phyloP scores from a whole-genome alignment of 2,888 invertebrate genomes.

The Leuctra nigra region DNA sequence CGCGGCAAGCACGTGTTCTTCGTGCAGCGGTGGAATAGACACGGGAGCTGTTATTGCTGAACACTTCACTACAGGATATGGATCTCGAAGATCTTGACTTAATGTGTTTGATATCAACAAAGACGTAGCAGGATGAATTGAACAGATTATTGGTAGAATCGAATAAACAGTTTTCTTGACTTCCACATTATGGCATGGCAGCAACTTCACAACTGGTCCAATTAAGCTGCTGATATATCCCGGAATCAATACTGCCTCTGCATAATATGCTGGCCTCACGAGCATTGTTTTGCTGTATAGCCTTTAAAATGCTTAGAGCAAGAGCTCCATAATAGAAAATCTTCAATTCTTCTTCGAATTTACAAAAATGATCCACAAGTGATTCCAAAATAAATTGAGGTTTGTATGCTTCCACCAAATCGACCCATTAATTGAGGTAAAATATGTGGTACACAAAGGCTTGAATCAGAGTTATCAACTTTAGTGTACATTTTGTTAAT shows the following conservation, averaged over 20 bases:
- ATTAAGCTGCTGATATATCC: constrained; percentile 26
- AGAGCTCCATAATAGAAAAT: too few relatives aligned
- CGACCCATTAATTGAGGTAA: constrained; percentile 18
- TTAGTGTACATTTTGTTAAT: constrained; percentile 18
- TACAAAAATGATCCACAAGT: constrained; percentile 18
- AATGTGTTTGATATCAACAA: constrained; percentile 28
- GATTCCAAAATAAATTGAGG: constrained; percentile 18
- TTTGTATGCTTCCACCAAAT: constrained; percentile 12
- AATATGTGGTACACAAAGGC: constrained; percentile 13
- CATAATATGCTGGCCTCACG: too few relatives aligned
- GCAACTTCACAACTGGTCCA: constrained; percentile 28
- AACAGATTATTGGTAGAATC: constrained; percentile 28
- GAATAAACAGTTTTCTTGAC: constrained; percentile 27
- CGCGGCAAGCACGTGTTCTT: constrained; percentile 22
- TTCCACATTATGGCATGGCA: constrained; percentile 25
- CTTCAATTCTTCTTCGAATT: constrained; percentile 21
- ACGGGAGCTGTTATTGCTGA: constrained; percentile 24
- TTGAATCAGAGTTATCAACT: constrained; percentile 1
- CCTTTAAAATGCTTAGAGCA: too few relatives aligned
- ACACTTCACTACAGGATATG: constrained; percentile 28
- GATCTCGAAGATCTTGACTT: constrained; percentile 27
- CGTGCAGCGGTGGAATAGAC: constrained; percentile 23
- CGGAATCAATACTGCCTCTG: constrained; percentile 23
- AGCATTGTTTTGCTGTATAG: too few relatives aligned
- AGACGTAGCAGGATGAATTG: constrained; percentile 24